Evolutionary conservation across 1,140 invertebrate genomes (phyloP).

Genomic region (Aphelenchoides besseyi): DNA sequence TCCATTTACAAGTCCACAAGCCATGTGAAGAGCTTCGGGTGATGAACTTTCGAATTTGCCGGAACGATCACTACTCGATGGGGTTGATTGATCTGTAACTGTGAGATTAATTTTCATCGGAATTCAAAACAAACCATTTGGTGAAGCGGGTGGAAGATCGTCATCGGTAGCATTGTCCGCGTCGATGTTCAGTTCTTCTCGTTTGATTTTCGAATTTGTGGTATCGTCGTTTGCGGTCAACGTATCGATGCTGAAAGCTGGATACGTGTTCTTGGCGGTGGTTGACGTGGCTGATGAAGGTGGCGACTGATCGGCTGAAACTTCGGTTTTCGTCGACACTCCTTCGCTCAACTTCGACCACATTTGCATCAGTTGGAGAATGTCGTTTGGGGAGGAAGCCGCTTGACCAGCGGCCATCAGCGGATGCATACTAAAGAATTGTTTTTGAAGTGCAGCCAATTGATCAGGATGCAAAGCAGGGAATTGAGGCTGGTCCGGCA

Average conservation of each 20-base stretch:
- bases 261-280: neutral
- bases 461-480: neutral
- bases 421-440: slow-evolving; percentile 1
- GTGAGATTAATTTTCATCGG: neutral
- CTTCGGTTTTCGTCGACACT: neutral
- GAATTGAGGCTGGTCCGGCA: neutral
- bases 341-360: neutral
- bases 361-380: neutral
- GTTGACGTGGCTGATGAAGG: neutral
- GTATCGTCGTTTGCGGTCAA: neutral
- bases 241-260: neutral
- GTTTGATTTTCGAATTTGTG: neutral
- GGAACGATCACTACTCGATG: neutral
- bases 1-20: too few species aligned
- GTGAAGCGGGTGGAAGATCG: neutral
- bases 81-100: neutral
- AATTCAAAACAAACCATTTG: slow-evolving; percentile 1
- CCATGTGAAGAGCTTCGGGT: neutral
- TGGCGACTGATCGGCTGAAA: neutral
- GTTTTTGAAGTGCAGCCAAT: slow-evolving; percentile 7
- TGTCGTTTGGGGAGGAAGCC: neutral
- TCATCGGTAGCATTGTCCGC: neutral
- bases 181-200: neutral
- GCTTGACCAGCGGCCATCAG: neutral
- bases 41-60: neutral